These are phyloP conservation scores for Tubulanus polymorphus DNA, from an alignment of 2,888 invertebrate genomes.

Conservation along the genomic window DNA sequence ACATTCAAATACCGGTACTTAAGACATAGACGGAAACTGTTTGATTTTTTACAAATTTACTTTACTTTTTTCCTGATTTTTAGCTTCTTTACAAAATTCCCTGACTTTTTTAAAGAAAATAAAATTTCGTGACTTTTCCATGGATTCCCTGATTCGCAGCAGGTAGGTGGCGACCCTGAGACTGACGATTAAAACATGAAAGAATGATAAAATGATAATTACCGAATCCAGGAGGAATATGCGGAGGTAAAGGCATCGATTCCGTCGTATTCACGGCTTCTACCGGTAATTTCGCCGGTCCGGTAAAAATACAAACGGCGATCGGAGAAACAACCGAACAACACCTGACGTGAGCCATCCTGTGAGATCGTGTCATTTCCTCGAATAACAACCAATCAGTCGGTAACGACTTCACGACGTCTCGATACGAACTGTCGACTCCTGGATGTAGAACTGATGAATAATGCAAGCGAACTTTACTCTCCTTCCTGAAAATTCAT, in stretches of 20 bases:
- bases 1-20: too few relatives aligned
- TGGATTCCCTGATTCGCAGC: too few relatives aligned
- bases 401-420: constrained; percentile 58
- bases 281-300: constrained; percentile 62
- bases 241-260: too few relatives aligned
- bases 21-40: too few relatives aligned
- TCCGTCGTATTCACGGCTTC: constrained; percentile 48
- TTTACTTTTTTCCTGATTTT: too few relatives aligned
- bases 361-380: constrained; percentile 68
- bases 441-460: constrained; percentile 58
- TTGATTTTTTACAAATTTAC: too few relatives aligned
- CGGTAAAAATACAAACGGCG: constrained; percentile 75
- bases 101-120: too few relatives aligned
- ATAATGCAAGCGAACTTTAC: constrained; percentile 63
- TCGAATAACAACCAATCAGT: constrained; percentile 84
- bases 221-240: too few relatives aligned
- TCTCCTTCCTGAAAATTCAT: constrained; percentile 61
- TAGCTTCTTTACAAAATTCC: too few relatives aligned
- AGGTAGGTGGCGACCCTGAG: too few relatives aligned
- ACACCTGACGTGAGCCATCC: constrained; percentile 68
- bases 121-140: too few relatives aligned
- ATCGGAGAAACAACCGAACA: constrained; percentile 78
- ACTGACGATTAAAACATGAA: too few relatives aligned
- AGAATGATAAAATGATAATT: constrained; percentile 24
- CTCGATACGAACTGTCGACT: constrained; percentile 38